These are phyloP conservation scores for Cyprinodon brontotheroides DNA, from an alignment of 2,113 vertebrate species.

Conservation along the genomic window DNA sequence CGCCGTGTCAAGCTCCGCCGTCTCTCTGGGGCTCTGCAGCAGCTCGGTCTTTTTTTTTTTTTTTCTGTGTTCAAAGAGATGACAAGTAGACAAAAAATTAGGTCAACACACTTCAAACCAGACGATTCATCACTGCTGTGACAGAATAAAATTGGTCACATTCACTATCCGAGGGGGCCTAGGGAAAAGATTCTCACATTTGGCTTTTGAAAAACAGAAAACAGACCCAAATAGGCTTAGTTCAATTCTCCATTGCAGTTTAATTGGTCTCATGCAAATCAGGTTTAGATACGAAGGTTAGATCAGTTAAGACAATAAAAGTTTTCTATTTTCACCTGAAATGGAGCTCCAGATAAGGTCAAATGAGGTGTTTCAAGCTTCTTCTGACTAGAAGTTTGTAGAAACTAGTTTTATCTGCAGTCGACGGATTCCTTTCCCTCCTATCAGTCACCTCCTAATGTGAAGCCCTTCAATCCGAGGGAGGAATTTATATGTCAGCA, in stretches of 20 bases:
- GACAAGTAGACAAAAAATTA: conserved; percentile 26
- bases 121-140: conserved; percentile 36
- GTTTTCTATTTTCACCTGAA: conserved; percentile 38
- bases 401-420: conserved; percentile 1
- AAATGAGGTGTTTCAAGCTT: conserved; percentile 15
- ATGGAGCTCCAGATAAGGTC: conserved; percentile 10
- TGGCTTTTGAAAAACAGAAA: conserved; percentile 35
- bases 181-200: conserved; percentile 44
- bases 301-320: conserved; percentile 7
- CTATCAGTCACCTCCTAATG: conserved; percentile 51
- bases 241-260: conserved; percentile 9
- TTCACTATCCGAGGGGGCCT: conserved; percentile 26
- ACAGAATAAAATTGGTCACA: conserved; percentile 46
- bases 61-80: conserved; percentile 40
- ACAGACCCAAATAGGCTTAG: conserved; percentile 16
- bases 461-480: conserved; percentile 26
- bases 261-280: background rate
- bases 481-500: conserved; percentile 42
- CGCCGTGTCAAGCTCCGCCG: conserved; percentile 13
- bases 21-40: conserved; percentile 13
- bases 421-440: background rate
- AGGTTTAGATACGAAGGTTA: conserved; percentile 1
- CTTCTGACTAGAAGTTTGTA: background rate
- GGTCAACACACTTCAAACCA: conserved; percentile 33
- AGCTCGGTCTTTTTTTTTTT: conserved; percentile 11